Base-by-base conservation (phyloP, 2,797 vertebrate species). In the Orientallactaga sibirica region DNA sequence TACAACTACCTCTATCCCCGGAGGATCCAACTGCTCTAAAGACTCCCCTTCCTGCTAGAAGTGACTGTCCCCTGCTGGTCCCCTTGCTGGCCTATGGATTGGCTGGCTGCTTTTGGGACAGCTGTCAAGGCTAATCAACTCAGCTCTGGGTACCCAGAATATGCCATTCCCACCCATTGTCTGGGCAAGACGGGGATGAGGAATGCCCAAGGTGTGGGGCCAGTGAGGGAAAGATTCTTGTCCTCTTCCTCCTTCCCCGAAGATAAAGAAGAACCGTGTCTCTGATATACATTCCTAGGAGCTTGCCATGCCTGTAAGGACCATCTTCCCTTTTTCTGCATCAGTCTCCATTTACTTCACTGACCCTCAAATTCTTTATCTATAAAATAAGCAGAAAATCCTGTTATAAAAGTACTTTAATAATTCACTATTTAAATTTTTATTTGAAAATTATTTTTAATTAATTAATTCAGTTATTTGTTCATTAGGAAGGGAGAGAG, bases 161-260 rank as follows among this genome's bases (percentile, higher is more conserved):
- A 20, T 24, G 10, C 18, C n/a, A 37, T 16, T 0, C 10, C 12
- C 18, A 7, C 6, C 76, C 22, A 48, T 2, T 3, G 48, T 3
- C 25, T 29, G 1, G 15, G 41, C 48, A 74, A 20, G 27, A 66
- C 3, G 43, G 19, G 41, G 27, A 41, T 3, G 3, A 33, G 68
- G 43, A 14, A 14, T 70, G 58, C 33, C 11, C n/a, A 71, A 14
- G 29, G 68, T 27, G 4, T 27, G 20, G 10, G 84, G 18, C 4
- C 52, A 19, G 8, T 37, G 18, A 41, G 43, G 18, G 66, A 67
- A 55, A 3, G 25, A 18, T 16, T 16, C 41, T 87, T 3, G 64
- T 79, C 41, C 48, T 20, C 41, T 27, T 77, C 20, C 52, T 33
- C 20, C 52, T 18, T 4, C 20, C 37, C 41, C 52, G 33, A 71